These are phyloP conservation scores for Cichladusa arquata DNA, from an alignment of 2,113 vertebrate genomes.

Conservation along the genomic window DNA sequence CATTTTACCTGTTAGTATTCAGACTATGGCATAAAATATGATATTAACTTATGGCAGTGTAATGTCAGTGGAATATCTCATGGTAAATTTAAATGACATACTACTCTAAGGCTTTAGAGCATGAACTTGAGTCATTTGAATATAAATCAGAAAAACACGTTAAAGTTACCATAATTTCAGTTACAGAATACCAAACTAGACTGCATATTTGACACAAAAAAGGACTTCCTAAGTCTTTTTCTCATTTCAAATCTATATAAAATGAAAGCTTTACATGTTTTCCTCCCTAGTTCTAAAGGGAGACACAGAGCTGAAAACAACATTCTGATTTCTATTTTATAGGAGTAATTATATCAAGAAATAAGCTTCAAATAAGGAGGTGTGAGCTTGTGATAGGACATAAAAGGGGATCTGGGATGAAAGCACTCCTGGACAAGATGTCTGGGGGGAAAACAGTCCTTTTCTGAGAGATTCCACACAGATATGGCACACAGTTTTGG, in stretches of 20 bases:
- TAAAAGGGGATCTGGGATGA: neutral
- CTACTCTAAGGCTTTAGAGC: neutral
- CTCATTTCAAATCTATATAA: neutral
- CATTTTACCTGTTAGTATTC: neutral
- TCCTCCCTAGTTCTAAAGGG: neutral
- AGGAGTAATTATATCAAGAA: neutral
- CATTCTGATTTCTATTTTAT: neutral
- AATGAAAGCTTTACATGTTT: neutral
- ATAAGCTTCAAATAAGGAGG: neutral
- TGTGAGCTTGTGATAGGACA: neutral
- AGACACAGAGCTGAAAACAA: neutral
- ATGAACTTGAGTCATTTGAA: neutral
- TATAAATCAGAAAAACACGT: neutral
- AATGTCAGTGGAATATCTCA: neutral
- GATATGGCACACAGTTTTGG: neutral
- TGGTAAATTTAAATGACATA: neutral
- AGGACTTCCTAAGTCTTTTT: neutral
- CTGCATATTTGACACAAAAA: neutral
- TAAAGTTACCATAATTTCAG: neutral
- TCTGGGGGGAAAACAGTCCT: neutral
- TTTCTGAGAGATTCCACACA: neutral
- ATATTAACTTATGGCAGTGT: neutral
- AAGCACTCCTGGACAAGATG: neutral
- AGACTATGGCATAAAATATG: neutral
- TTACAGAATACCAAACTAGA: neutral